Evolutionary conservation across 2,888 invertebrate genomes (phyloP), one percentile per base, ranked within the genome.

Genomic region (Cheilosia vernalis): DNA sequence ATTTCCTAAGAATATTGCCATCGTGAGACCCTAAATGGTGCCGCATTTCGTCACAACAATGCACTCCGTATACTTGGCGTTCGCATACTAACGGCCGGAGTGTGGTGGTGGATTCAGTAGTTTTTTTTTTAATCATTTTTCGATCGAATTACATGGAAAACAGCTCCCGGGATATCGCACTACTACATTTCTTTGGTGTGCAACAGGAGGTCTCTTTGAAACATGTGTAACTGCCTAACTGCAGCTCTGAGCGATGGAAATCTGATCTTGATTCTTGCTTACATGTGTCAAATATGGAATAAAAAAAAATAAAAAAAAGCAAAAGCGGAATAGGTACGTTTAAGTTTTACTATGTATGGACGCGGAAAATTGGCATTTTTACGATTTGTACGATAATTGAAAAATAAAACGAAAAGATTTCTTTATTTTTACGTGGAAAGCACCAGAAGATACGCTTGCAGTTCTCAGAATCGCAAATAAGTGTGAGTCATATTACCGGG

Each of bases 231-330:
- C 64, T 61, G 55, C 67, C 66, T 49, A 64, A 42, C 55, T n/a
- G 44, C 42, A 40, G 27, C 47, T 55, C 56, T 27, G 21, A 30
- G 70, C 63, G 49, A 64, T 70, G 15, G 79, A 79, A 79, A 79
- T 79, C 72, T 72, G 79, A 79, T 79, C 79, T 72, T 42, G 66
- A 79, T 79, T 79, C 60, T 66, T 72, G 79, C 72, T 72, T 72
- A 79, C 79, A 79, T 79, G 44, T 79, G 79, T 79, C 72, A 66
- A 72, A 64, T 72, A 66, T 60, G 13, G 13, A 21, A 61, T 70
- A 67, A 49, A 19, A 27, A 4, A 55, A 21, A 67, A 49, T 61
- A 81, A 61, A 67, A 4, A 27, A 17, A 42, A 30, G 44, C 17
- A 37, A 56, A 10, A 37, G 66, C 69, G 37, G 17, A 13, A 37